Evolutionary conservation across 2,888 invertebrate genomes (phyloP).

Genomic region (Perizoma flavofasciatum): DNA sequence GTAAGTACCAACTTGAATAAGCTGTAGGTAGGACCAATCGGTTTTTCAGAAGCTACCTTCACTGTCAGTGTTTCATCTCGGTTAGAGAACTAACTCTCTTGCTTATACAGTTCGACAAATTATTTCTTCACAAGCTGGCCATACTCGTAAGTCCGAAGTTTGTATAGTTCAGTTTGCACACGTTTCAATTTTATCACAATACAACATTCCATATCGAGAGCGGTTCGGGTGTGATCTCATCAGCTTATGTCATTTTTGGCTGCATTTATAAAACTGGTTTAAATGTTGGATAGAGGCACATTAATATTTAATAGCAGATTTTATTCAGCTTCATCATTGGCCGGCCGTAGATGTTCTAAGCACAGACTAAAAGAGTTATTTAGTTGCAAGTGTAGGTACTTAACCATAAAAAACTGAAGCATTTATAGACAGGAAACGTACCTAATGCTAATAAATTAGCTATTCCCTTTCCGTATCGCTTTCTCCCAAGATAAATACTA

Average conservation of each 20-base stretch:
- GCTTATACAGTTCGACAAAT: too few species aligned
- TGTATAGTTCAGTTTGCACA: constrained; percentile 14
- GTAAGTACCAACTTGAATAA: too few species aligned
- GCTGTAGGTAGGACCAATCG: too few species aligned
- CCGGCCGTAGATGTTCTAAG: too few species aligned
- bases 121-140: too few species aligned
- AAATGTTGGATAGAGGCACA: neutral
- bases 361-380: too few species aligned
- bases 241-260: constrained; percentile 16
- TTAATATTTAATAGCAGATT: too few species aligned
- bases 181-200: constrained; percentile 9
- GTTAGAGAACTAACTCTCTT: too few species aligned
- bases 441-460: neutral
- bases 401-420: neutral
- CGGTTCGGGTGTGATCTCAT: constrained; percentile 21
- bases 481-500: constrained; percentile 11
- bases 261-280: constrained; percentile 14
- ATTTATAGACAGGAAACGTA: constrained; percentile 8
- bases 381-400: neutral
- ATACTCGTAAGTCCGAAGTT: too few species aligned
- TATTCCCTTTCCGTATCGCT: constrained; percentile 12
- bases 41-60: too few species aligned
- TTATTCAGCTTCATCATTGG: too few species aligned
- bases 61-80: too few species aligned
- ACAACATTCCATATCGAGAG: constrained; percentile 25